Conservation (phyloP, 2,797 vertebrate species). For the Crax fasciolata region DNA sequence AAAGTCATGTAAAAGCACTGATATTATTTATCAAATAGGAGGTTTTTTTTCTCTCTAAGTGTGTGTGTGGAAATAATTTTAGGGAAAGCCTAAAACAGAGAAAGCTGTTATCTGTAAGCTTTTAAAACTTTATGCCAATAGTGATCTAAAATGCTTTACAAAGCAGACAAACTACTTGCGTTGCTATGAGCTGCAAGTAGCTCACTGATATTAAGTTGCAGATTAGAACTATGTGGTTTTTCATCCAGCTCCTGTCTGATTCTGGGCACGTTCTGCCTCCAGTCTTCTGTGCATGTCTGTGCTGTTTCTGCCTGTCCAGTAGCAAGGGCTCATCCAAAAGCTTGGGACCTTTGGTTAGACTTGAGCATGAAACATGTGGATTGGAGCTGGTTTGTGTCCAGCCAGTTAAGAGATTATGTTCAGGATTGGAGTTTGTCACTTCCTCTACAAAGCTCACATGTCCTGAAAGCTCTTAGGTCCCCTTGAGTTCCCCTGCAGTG, state of each 20-base stretch:
- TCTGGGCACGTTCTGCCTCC: neutral
- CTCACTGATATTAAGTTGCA: neutral
- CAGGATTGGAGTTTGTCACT: neutral
- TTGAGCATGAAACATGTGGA: neutral
- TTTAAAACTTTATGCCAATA: neutral
- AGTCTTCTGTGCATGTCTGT: neutral
- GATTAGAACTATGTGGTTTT: neutral
- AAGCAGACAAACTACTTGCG: neutral
- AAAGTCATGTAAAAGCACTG: neutral
- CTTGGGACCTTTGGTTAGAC: neutral
- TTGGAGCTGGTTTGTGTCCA: neutral
- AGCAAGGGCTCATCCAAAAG: neutral
- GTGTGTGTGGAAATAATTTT: neutral
- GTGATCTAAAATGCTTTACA: neutral
- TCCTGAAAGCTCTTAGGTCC: neutral
- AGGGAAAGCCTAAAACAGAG: neutral
- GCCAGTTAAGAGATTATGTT: neutral
- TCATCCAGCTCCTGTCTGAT: neutral
- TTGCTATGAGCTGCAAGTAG: neutral
- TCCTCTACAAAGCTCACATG: neutral
- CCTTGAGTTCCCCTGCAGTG: neutral
- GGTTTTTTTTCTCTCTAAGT: neutral
- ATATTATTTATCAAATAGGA: neutral
- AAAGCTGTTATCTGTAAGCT: neutral
- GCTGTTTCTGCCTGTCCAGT: neutral